A percentile compares a stretch with the other conserved stretches of the same genome.
These are phyloP conservation scores for Rallus crepitans DNA, from an alignment of 2,797 vertebrate species.

Conservation along the genomic window DNA sequence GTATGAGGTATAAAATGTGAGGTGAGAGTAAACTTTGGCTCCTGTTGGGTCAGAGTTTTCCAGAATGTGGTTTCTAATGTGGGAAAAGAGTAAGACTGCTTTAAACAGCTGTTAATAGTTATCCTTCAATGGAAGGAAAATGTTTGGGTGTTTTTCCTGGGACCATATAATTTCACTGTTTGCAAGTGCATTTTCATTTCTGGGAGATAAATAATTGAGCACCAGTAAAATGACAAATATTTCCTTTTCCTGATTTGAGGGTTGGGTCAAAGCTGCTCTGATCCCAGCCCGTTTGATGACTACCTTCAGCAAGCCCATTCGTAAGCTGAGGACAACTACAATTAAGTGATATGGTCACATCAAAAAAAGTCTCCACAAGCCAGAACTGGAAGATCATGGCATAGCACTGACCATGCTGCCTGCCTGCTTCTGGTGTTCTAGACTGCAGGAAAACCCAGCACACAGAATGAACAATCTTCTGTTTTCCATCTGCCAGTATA, in stretches of 20 bases:
- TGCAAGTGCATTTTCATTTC: background rate
- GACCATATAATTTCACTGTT: background rate
- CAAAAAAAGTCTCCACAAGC: background rate
- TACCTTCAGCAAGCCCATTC: background rate
- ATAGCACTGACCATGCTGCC: background rate
- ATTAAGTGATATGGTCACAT: background rate
- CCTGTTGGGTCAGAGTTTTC: background rate
- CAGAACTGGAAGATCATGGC: background rate
- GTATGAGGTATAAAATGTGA: background rate
- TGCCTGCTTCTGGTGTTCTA: background rate
- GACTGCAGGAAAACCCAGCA: background rate
- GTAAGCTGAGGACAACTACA: background rate
- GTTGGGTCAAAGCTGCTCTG: background rate
- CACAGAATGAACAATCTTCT: background rate
- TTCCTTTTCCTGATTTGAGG: background rate
- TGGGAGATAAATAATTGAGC: background rate
- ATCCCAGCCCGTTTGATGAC: background rate
- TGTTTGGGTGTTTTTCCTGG: background rate
- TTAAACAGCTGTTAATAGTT: background rate
- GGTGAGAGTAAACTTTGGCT: background rate
- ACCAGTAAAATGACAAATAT: background rate
- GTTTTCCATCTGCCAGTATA: background rate
- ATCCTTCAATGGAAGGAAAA: background rate
- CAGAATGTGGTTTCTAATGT: background rate
- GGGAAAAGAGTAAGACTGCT: background rate